These are phyloP conservation scores for Eulithis testata DNA, from an alignment of 2,888 invertebrate species.

Conservation along the genomic window DNA sequence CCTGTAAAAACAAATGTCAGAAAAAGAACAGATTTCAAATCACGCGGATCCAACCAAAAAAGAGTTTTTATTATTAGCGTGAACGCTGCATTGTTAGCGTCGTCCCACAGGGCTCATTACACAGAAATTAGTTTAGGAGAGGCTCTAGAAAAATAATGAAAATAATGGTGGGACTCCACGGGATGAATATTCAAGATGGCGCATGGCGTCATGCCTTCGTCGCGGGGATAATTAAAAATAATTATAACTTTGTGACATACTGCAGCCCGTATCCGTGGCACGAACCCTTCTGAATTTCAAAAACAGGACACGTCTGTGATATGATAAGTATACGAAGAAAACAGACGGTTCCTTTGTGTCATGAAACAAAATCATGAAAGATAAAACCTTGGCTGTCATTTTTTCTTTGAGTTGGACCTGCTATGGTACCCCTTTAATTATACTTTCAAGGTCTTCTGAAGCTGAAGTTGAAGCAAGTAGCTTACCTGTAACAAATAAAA, in stretches of 20 bases:
- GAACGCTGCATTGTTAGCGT: conserved; percentile 53
- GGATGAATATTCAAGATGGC: conserved; percentile 69
- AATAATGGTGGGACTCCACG: conserved; percentile 62
- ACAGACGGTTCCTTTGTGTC: background rate
- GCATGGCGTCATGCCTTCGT: conserved; percentile 43
- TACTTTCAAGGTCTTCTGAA: background rate
- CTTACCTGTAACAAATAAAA: conserved; percentile 53
- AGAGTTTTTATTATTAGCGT: conserved; percentile 59
- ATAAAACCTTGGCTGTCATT: background rate
- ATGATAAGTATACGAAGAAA: conserved; percentile 7
- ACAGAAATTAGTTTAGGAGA: conserved; percentile 68
- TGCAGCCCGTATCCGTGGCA: conserved; percentile 5
- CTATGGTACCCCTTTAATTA: background rate
- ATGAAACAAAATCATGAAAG: background rate
- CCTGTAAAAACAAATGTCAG: conserved; percentile 13
- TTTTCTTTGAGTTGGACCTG: background rate
- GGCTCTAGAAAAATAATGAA: conserved; percentile 59
- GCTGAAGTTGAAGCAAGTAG: no score
- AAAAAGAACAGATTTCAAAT: conserved; percentile 37
- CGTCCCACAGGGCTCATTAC: conserved; percentile 68
- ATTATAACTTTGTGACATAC: conserved; percentile 54
- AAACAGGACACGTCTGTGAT: conserved; percentile 18
- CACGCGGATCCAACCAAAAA: conserved; percentile 47
- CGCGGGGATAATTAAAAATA: conserved; percentile 71
- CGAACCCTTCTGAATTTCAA: conserved; percentile 21